Conservation (phyloP, 2,797 vertebrate genomes). For the Eulemur mongoz region DNA sequence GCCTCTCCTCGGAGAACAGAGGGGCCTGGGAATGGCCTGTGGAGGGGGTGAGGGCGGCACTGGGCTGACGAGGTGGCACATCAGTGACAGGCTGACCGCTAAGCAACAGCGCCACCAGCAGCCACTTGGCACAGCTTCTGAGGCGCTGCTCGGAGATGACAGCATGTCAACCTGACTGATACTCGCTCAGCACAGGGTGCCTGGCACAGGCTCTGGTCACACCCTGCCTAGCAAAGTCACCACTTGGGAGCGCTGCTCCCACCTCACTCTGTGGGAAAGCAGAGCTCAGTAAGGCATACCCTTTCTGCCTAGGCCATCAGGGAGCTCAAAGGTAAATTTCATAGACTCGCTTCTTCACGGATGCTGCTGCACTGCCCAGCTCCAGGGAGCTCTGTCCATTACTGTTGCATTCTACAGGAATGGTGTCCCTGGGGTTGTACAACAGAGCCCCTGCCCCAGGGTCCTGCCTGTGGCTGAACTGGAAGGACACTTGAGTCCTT, state of each 20-base stretch:
- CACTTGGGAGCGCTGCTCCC: not conserved
- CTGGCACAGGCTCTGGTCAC: not conserved
- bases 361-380: too few relatives aligned
- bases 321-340: not conserved
- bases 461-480: not conserved
- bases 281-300: not conserved
- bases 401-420: not conserved
- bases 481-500: not conserved
- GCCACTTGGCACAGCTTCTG: not conserved
- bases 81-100: not conserved
- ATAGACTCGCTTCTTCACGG: not conserved
- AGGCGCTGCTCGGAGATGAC: not conserved
- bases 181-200: not conserved
- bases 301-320: not conserved
- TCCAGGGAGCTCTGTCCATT: too few relatives aligned
- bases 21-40: not conserved
- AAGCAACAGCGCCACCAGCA: not conserved
- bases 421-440: accelerated
- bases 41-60: too few relatives aligned
- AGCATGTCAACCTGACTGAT: not conserved
- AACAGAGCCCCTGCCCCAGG: not conserved
- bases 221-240: not conserved
- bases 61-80: not conserved
- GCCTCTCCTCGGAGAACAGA: not conserved
- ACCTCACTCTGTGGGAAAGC: not conserved